Evolutionary conservation across 2,113 vertebrate genomes (phyloP), one percentile per base, ranked within the genome.

Genomic region (Leptocoma aspasia): DNA sequence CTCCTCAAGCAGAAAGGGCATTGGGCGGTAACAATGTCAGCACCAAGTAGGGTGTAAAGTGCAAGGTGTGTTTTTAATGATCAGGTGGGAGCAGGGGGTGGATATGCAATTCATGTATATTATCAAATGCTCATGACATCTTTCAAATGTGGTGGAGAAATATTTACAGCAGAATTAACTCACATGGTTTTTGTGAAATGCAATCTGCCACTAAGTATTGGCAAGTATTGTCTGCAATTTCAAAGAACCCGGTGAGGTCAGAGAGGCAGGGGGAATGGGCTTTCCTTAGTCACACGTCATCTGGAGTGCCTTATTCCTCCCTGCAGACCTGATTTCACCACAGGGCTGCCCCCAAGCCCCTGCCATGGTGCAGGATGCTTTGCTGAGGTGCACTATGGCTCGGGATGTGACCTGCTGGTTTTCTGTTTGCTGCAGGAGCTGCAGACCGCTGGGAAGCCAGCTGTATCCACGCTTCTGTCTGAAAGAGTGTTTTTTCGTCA

Each of bases 371-470:
- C 44, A 56, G n/a, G 37, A 44, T n/a, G 39, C 15, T 76, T 47
- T 75, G 10, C 24, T 27, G 27, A 70, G 26, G 47, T 22, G 33
- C 14, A 1, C 17, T 12, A 20, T 7, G 31, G 20, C 42, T 75
- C 13, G 1, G 49, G 35, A 50, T 56, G 31, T 0, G 4, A 37
- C 22, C 26, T 2, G 1, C 11, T 49, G 4, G 1, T 57, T 69
- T 71, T 71, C 31, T 39, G 21, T 42, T 65, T 63, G 7, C 27
- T 0, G 0, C 33, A 30, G 42, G 47, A 91, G 52, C 71, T 31
- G 15, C 15, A 47, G 52, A 15, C 6, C 13, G 27, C 19, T 15
- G 35, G 44, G 9, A 80, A 63, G 11, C 15, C 80, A 78, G 54
- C 15, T 42, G 39, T 16, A 45, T 13, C 13, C 4, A 26, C 22